Conservation (phyloP, 2,888 invertebrate species). For the Priocnemis perturbator region DNA sequence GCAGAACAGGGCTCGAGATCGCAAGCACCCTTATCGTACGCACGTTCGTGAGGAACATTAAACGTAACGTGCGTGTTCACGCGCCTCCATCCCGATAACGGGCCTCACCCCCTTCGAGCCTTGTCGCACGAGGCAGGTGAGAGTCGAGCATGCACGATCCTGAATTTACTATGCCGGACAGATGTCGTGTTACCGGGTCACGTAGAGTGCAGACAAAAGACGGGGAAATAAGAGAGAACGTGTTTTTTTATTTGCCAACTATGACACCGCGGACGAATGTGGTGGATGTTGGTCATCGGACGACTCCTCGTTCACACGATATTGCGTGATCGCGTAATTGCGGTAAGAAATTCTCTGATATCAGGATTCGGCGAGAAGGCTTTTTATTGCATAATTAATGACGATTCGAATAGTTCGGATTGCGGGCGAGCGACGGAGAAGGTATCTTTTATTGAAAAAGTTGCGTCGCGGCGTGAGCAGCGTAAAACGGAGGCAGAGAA, state of each 20-base stretch:
- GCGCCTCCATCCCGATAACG: conserved; percentile 46
- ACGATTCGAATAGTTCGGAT: background rate
- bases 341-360: no score
- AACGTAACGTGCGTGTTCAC: conserved; percentile 55
- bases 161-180: conserved; percentile 4
- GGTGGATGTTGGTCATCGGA: background rate
- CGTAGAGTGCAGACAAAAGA: background rate
- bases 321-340: background rate
- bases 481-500: background rate
- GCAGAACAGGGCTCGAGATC: conserved; percentile 40
- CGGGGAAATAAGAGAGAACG: no score
- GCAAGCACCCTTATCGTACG: conserved; percentile 50
- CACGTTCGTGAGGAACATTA: conserved; percentile 42
- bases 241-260: no score
- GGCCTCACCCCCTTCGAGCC: conserved; percentile 5
- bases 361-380: no score
- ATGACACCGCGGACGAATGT: background rate
- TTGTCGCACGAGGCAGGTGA: conserved; percentile 18
- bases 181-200: conserved; percentile 1
- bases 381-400: no score
- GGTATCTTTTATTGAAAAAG: background rate
- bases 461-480: background rate
- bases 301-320: background rate
- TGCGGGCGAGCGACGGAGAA: background rate
- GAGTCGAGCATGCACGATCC: conserved; percentile 23